Conservation (phyloP, 1,140 invertebrate genomes). For the Magallana angulata region DNA sequence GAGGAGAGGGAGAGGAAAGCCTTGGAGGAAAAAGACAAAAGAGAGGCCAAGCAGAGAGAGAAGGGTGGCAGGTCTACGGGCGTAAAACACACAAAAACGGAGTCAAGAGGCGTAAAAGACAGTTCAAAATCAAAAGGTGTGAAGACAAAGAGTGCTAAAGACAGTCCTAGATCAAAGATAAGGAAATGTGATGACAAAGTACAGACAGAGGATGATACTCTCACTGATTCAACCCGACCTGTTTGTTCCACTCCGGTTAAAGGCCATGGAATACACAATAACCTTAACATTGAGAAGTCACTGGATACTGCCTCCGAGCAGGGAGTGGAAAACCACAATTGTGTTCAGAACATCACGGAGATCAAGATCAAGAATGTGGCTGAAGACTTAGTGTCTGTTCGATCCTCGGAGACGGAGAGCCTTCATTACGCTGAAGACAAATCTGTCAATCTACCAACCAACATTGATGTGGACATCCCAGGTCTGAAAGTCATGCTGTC, state of each 20-base stretch:
- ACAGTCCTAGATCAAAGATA: neutral
- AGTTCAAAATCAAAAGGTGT: neutral
- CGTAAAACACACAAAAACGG: neutral
- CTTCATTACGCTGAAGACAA: slow-evolving; percentile 20
- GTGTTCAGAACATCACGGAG: neutral
- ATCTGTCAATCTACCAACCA: neutral
- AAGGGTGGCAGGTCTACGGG: neutral
- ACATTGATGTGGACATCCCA: neutral
- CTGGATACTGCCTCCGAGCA: neutral
- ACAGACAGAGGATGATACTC: neutral
- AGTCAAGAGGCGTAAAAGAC: no score
- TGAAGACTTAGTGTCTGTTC: neutral
- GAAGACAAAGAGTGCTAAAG: neutral
- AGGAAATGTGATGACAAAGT: neutral
- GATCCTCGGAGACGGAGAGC: slow-evolving; percentile 31
- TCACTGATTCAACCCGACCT: neutral
- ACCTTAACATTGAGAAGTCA: neutral
- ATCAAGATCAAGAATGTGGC: neutral
- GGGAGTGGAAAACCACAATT: neutral
- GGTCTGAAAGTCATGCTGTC: slow-evolving; percentile 55
- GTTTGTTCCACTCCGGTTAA: neutral
- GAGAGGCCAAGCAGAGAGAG: neutral
- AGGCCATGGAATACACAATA: neutral
- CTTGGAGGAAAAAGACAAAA: neutral
- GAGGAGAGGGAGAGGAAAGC: neutral